Percentiles rank a stretch among this genome's conserved stretches.
Conservation (phyloP, 2,113 vertebrate species). For the Raphicerus campestris region DNA sequence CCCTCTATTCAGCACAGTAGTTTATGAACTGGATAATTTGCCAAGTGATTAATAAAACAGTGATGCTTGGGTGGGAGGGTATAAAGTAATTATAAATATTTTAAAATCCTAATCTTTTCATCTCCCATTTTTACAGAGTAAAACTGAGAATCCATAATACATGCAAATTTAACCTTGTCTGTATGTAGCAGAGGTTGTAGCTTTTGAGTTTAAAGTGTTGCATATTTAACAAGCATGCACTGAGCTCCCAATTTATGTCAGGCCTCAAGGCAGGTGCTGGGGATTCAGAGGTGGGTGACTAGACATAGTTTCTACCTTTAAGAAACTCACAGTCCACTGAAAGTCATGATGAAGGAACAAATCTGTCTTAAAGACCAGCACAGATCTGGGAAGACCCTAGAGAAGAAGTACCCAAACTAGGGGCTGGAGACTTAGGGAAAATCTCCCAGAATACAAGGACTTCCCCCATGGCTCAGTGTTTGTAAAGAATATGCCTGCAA, state of each 20-base stretch:
- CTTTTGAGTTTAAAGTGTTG: conserved; percentile 22
- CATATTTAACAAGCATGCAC: background rate
- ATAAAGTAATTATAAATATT: conserved; percentile 19
- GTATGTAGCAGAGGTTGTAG: background rate
- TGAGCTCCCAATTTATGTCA: background rate
- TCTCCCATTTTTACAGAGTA: background rate
- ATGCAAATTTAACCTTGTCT: background rate
- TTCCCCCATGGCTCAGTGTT: background rate
- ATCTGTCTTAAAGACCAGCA: background rate
- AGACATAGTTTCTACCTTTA: background rate
- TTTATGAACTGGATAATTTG: background rate
- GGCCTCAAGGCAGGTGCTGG: background rate
- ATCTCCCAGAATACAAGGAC: background rate
- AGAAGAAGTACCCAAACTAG: background rate
- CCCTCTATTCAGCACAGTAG: background rate
- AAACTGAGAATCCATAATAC: background rate
- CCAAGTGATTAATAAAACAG: background rate
- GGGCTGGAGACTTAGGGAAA: background rate
- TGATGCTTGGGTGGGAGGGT: background rate
- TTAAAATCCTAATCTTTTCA: background rate
- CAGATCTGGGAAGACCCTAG: background rate
- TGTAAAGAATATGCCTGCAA: background rate
- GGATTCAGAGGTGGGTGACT: background rate
- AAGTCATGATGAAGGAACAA: background rate
- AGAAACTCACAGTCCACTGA: background rate